Evolutionary conservation across 2,113 vertebrate species (phyloP), one percentile per base, ranked within the genome.

Genomic region (Austrofundulus limnaeus): DNA sequence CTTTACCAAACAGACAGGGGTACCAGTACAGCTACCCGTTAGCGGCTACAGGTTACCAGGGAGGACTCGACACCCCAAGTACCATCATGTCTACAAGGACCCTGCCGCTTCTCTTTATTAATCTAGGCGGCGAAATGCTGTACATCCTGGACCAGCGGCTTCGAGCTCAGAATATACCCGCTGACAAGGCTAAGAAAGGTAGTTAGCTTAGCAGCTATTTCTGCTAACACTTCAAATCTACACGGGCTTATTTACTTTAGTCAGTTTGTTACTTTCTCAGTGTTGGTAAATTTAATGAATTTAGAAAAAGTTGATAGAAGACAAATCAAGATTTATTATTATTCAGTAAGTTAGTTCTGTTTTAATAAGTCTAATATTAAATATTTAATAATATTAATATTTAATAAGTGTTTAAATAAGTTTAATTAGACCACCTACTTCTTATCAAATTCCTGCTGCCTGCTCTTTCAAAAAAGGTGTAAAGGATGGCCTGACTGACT

Each of bases 101-200:
- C 13, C 90, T 98, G 39, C 96, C 96, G 13, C 88, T 98, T 72
- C 94, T 98, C 7, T 98, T 98, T 86, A 93, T 98, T 70, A 97
- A 98, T 82, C 92, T 98, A 67, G 96, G 96, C 4, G 96, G 96
- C 15, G 96, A 98, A 90, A 98, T 98, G 96, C 92, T 98, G 23
- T 98, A 97, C 75, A 97, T 98, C 79, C 90, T 98, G 86, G 95
- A 98, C 89, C 96, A 98, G 85, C 93, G 95, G 7, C 93, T 98
- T 46, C 92, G 95, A 25, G 96, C 95, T 43, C 96, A 98, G 91
- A 96, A 95, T 85, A 96, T 97, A 84, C 95, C 96, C 0, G 87
- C 87, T 4, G 96, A 97, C 81, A 98, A 98, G 85, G 95, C 96
- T 68, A 95, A 93, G 78, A 98, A 97, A 95, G 95, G 96, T 98